Evolutionary conservation across 2,113 vertebrate genomes (phyloP).

Genomic region (Cochlearius cochlearius): DNA sequence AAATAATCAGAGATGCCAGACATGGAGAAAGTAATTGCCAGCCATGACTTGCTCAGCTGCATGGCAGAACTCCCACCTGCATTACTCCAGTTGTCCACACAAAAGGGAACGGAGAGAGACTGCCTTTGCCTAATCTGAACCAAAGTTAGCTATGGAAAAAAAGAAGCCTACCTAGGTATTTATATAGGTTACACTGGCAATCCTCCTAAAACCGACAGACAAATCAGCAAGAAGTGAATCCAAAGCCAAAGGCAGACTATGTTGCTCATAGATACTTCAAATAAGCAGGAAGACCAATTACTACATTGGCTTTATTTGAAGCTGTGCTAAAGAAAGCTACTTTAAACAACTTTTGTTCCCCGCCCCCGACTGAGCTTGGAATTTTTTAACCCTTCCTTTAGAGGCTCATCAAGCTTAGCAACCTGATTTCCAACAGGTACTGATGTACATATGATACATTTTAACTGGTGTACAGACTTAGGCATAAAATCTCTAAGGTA

Average conservation of each 20-base stretch:
- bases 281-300: background rate
- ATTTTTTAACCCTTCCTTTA: background rate
- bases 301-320: background rate
- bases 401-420: background rate
- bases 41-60: background rate
- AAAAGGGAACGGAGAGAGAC: background rate
- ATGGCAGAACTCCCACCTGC: background rate
- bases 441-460: background rate
- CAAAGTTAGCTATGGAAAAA: background rate
- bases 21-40: background rate
- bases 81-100: background rate
- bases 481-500: background rate
- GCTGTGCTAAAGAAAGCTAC: background rate
- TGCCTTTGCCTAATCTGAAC: background rate
- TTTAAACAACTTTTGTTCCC: background rate
- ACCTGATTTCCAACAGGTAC: background rate
- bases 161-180: background rate
- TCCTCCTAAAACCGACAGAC: background rate
- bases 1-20: background rate
- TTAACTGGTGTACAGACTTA: background rate
- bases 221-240: background rate
- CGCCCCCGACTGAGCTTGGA: background rate
- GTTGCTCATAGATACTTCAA: background rate
- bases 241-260: background rate
- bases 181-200: background rate